These are phyloP conservation scores for Lepilemur septentrionalis DNA, from an alignment of 2,797 vertebrate species.

Conservation along the genomic window DNA sequence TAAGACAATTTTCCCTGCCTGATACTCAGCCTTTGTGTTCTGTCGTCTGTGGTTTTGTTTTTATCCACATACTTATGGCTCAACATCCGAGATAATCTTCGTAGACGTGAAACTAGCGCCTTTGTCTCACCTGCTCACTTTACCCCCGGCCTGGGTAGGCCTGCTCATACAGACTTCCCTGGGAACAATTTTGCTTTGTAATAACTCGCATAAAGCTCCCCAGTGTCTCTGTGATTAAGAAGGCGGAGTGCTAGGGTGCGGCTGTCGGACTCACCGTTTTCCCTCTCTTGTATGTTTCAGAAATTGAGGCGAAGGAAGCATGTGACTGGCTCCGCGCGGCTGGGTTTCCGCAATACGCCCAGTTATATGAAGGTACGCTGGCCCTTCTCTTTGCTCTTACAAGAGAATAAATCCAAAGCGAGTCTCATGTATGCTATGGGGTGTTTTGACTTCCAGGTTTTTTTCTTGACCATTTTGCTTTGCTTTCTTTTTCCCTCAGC, in stretches of 20 bases:
- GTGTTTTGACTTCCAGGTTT: not conserved
- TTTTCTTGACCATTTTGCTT: not conserved
- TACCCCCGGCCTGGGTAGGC: not conserved
- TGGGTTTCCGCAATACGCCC: slow-evolving; percentile 98
- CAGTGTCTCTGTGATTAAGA: not conserved
- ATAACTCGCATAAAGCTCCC: not conserved
- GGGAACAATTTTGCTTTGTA: not conserved
- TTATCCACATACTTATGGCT: not conserved
- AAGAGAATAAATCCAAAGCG: not conserved
- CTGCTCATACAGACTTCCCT: not conserved
- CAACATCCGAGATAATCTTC: not conserved
- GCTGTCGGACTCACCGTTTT: slow-evolving; percentile 13
- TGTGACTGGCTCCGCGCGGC: slow-evolving; percentile 98
- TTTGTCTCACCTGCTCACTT: not conserved
- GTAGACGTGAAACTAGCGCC: not conserved
- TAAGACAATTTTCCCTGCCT: not conserved
- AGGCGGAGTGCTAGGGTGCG: not conserved
- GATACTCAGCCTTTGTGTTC: slow-evolving; percentile 6
- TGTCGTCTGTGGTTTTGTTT: not conserved
- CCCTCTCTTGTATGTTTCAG: slow-evolving; percentile 86
- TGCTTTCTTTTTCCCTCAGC: not conserved
- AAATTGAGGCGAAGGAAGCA: slow-evolving; percentile 97
- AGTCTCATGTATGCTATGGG: not conserved
- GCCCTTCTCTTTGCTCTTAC: not conserved
- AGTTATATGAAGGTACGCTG: slow-evolving; percentile 94